Evolutionary conservation across 2,797 vertebrate species (phyloP).

Genomic region (Sebastes melanostomus): DNA sequence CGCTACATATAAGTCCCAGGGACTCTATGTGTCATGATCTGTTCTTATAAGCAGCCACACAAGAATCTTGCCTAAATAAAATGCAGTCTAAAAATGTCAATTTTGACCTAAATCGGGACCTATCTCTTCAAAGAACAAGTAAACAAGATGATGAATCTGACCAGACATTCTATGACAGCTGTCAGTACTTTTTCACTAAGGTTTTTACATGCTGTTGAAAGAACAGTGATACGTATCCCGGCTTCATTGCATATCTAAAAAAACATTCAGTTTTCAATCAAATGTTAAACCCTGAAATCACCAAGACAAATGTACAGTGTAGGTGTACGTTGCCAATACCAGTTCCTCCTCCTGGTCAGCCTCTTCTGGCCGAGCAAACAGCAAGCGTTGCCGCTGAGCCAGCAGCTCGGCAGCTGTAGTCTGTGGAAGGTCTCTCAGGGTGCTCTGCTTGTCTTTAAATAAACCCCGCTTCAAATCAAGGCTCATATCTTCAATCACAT

Average conservation of each 20-base stretch:
- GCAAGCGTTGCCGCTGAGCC: constrained; percentile 83
- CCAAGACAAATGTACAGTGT: constrained; percentile 55
- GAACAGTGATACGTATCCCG: not conserved
- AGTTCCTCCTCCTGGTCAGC: constrained; percentile 71
- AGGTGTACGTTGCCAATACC: constrained; percentile 40
- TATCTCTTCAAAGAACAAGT: not conserved
- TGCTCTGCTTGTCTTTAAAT: constrained; percentile 82
- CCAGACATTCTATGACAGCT: not conserved
- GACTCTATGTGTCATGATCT: not conserved
- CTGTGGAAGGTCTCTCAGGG: constrained; percentile 78
- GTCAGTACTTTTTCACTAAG: not conserved
- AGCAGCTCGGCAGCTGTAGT: constrained; percentile 72
- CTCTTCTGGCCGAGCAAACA: constrained; percentile 79
- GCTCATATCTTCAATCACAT: constrained; percentile 91
- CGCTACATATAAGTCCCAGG: not conserved
- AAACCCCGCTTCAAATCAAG: constrained; percentile 83
- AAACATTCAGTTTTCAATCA: not conserved
- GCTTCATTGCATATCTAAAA: not conserved
- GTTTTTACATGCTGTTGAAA: not conserved
- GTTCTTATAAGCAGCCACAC: not conserved
- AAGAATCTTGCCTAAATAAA: not conserved
- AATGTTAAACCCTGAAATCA: constrained; percentile 30
- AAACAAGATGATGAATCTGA: not conserved
- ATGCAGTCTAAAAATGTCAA: not conserved
- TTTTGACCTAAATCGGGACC: not conserved